Evolutionary conservation across 23 tunicate species (phyloP).

Genomic region (Halocynthia aurantium): DNA sequence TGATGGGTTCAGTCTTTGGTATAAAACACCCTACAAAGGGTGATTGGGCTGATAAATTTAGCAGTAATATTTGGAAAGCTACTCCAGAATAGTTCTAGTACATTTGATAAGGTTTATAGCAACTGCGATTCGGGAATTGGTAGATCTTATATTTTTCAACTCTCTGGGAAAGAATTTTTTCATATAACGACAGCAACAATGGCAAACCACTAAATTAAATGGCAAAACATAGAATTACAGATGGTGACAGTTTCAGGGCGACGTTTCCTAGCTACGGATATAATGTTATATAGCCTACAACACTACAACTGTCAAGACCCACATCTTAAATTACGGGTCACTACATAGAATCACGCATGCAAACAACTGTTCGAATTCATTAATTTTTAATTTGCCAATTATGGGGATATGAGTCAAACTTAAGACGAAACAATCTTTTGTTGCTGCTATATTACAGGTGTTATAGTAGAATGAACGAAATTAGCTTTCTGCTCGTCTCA

Average conservation of each 20-base stretch:
- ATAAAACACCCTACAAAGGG: too few species aligned
- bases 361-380: neutral
- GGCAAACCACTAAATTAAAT: constrained; percentile 12
- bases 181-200: constrained; percentile 28
- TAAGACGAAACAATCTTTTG: neutral
- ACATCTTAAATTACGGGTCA: constrained; percentile 2
- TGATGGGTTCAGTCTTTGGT: too few species aligned
- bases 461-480: too few species aligned
- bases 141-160: neutral
- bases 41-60: too few species aligned
- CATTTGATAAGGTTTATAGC: too few species aligned
- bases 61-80: too few species aligned
- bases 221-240: constrained; percentile 3
- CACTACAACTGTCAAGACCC: constrained; percentile 2
- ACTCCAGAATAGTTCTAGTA: too few species aligned
- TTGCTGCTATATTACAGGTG: neutral
- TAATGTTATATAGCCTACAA: too few species aligned
- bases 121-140: neutral
- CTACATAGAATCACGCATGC: neutral
- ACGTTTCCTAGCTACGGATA: too few species aligned
- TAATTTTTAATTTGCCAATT: too few species aligned
- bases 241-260: neutral
- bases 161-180: constrained; percentile 11
- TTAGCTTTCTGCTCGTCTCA: too few species aligned
- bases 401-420: neutral